A percentile compares a stretch with the other conserved stretches of the same genome.
Evolutionary conservation across 2,888 invertebrate species (phyloP).

Genomic region (Nebria brevicollis): DNA sequence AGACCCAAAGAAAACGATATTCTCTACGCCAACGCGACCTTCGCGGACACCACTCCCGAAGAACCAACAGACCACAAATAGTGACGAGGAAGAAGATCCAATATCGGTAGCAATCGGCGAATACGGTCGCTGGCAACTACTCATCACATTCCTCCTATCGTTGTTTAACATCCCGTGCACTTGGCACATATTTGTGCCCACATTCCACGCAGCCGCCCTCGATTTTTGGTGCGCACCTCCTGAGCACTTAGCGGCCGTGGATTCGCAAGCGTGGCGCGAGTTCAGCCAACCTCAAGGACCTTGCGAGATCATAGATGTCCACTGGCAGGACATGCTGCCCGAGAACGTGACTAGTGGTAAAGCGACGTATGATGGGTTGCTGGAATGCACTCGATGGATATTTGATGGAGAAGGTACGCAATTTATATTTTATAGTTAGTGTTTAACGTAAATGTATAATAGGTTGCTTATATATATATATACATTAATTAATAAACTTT

Average conservation of each 20-base stretch:
- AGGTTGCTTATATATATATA: neutral
- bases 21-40: neutral
- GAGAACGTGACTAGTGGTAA: conserved; percentile 54
- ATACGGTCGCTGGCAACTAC: conserved; percentile 80
- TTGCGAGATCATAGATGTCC: conserved; percentile 68
- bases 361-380: conserved; percentile 48
- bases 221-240: conserved; percentile 78
- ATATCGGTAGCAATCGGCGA: conserved; percentile 77
- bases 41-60: neutral
- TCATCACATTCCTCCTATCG: conserved; percentile 78
- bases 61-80: neutral
- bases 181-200: conserved; percentile 81
- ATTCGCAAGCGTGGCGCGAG: conserved; percentile 72
- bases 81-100: conserved; percentile 68
- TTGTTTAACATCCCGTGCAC: conserved; percentile 83
- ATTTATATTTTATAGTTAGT: neutral
- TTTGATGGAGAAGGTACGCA: conserved; percentile 59
- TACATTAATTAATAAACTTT: too few relatives aligned
- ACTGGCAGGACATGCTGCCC: conserved; percentile 58
- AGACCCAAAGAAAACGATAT: conserved; percentile 29
- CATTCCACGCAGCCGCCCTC: conserved; percentile 76
- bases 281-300: conserved; percentile 71
- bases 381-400: conserved; percentile 59
- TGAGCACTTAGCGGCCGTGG: conserved; percentile 65
- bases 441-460: neutral